Conservation (phyloP, 2,113 vertebrate species). For the Vanacampus margaritifer region DNA sequence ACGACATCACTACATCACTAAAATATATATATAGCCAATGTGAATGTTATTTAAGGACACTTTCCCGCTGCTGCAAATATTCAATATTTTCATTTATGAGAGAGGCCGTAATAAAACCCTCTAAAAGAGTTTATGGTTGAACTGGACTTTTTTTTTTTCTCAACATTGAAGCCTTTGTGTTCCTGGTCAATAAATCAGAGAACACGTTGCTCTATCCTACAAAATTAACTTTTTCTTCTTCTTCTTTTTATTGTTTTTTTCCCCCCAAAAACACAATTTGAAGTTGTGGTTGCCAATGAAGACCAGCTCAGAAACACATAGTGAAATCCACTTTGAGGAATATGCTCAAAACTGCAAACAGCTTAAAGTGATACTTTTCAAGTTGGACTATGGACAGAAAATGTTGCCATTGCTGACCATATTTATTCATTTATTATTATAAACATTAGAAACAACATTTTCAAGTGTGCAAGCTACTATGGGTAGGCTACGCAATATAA, state of each 20-base stretch:
- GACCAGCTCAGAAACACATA: too few species aligned
- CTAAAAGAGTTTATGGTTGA: slow-evolving; percentile 41
- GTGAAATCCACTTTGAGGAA: too few species aligned
- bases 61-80: slow-evolving; percentile 28
- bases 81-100: slow-evolving; percentile 33
- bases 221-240: not conserved
- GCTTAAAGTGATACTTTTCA: too few species aligned
- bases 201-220: slow-evolving; percentile 9
- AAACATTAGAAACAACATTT: too few species aligned
- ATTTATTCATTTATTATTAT: too few species aligned
- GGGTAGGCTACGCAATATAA: not conserved
- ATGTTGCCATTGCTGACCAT: too few species aligned
- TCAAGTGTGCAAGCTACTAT: too few species aligned
- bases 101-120: slow-evolving; percentile 42
- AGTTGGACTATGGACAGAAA: too few species aligned
- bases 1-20: slow-evolving; percentile 36
- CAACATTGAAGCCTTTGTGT: slow-evolving; percentile 40
- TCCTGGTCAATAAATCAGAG: slow-evolving; percentile 1
- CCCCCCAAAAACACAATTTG: not conserved
- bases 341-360: too few species aligned
- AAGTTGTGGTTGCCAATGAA: not conserved
- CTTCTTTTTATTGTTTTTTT: not conserved
- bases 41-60: slow-evolving; percentile 40
- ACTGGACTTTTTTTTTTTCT: slow-evolving; percentile 21
- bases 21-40: slow-evolving; percentile 24